Percentiles rank a stretch among this genome's conserved stretches.
Evolutionary conservation across 2,797 vertebrate species (phyloP).

Genomic region (Pseudochaenichthys georgianus): DNA sequence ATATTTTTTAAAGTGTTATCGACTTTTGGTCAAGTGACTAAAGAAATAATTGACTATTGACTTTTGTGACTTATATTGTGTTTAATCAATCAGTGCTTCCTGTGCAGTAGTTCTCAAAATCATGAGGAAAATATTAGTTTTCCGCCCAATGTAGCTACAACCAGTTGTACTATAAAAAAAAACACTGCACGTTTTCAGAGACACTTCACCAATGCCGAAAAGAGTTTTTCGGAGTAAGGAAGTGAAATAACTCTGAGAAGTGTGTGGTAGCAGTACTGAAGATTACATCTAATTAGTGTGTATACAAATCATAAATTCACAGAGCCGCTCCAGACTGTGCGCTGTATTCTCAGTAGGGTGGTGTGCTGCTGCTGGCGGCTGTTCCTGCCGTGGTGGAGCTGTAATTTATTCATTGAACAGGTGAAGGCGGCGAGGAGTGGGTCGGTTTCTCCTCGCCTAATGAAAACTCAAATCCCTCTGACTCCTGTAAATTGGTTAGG

Average conservation of each 20-base stretch:
- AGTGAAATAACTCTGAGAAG: background rate
- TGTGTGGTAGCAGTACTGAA: background rate
- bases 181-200: background rate
- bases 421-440: conserved; percentile 60
- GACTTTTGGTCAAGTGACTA: too few relatives aligned
- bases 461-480: conserved; percentile 76
- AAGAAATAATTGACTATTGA: too few relatives aligned
- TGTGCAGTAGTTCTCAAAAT: background rate
- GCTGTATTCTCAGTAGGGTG: conserved; percentile 15
- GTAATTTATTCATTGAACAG: conserved; percentile 82
- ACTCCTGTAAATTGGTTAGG: conserved; percentile 75
- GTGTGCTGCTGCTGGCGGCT: conserved; percentile 37
- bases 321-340: conserved; percentile 7
- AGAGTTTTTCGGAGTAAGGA: background rate
- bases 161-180: too few relatives aligned
- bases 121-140: background rate
- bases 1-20: too few relatives aligned
- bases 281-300: conserved; percentile 13
- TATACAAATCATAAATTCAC: background rate
- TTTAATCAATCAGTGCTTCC: background rate
- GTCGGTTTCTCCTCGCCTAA: conserved; percentile 57
- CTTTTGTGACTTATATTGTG: background rate
- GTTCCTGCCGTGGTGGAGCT: conserved; percentile 33
- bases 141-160: background rate
- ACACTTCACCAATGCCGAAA: background rate